A percentile compares a stretch with the other conserved stretches of the same genome.
These are phyloP conservation scores for Caenorhabditis virilis DNA, from an alignment of 2,888 invertebrate species.

Conservation along the genomic window DNA sequence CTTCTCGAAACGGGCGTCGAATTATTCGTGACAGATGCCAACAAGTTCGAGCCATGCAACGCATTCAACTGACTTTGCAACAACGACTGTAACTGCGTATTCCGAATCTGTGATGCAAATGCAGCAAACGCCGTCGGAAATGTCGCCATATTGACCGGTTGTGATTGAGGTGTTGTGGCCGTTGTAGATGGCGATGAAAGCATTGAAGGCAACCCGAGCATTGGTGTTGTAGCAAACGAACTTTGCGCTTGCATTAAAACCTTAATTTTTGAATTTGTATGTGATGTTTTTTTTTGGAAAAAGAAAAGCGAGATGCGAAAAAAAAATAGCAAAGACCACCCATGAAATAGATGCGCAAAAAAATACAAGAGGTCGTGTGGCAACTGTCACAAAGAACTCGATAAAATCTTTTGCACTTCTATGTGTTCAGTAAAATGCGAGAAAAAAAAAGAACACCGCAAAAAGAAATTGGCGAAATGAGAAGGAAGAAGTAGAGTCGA, in stretches of 20 bases:
- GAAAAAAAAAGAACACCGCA: background rate
- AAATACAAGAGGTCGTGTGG: background rate
- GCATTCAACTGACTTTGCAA: constrained; percentile 45
- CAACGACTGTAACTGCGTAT: constrained; percentile 40
- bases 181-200: constrained; percentile 7
- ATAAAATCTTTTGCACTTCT: no score
- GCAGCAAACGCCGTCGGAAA: constrained; percentile 49
- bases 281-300: no score
- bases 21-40: background rate
- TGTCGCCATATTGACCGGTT: constrained; percentile 19
- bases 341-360: background rate
- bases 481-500: background rate
- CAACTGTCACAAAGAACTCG: no score
- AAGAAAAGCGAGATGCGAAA: no score
- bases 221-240: constrained; percentile 19
- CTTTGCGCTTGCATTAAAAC: constrained; percentile 35
- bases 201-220: constrained; percentile 15
- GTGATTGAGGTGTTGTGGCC: background rate
- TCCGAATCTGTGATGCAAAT: constrained; percentile 44
- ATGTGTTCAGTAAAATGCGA: no score
- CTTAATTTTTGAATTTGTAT: no score
- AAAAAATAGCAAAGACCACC: no score
- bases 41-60: no score
- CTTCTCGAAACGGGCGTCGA: background rate
- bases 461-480: background rate